A percentile compares a stretch with the other conserved stretches of the same genome.
These are phyloP conservation scores for Holocentrus rufus DNA, from an alignment of 2,797 vertebrate genomes.

Conservation along the genomic window DNA sequence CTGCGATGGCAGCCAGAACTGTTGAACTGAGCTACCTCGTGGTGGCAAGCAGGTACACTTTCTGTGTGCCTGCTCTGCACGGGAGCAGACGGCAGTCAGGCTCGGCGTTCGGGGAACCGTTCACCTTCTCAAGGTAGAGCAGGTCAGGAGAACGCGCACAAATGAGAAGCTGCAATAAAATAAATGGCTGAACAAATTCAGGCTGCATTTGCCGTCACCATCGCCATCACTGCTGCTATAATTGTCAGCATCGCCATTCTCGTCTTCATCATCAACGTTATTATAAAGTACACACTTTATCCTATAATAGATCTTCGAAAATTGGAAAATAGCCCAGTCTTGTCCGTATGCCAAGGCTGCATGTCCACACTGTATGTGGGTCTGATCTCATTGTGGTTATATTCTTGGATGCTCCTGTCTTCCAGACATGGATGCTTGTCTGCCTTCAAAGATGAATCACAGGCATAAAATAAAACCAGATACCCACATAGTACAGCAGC, in stretches of 20 bases:
- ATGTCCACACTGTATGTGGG: not conserved
- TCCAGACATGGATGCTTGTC: not conserved
- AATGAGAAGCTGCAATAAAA: not conserved
- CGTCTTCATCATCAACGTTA: not conserved
- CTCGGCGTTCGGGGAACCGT: not conserved
- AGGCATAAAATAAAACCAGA: not conserved
- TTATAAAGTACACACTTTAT: too few species aligned
- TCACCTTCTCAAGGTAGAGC: not conserved
- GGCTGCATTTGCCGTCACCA: not conserved
- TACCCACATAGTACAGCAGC: not conserved
- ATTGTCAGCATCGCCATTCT: not conserved
- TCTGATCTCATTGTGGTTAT: not conserved
- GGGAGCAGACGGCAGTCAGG: not conserved
- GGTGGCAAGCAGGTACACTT: slow-evolving; percentile 2
- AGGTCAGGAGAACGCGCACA: not conserved
- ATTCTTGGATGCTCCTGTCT: slow-evolving; percentile 1
- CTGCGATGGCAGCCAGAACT: slow-evolving; percentile 37
- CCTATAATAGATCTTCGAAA: too few species aligned
- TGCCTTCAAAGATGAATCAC: slow-evolving; percentile 1
- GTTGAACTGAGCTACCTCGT: slow-evolving; percentile 16
- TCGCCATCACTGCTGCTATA: not conserved
- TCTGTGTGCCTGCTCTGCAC: slow-evolving; percentile 17
- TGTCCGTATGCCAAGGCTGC: not conserved
- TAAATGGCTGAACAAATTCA: not conserved
- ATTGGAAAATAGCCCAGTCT: not conserved